Evolutionary conservation across 2,888 invertebrate species (phyloP), one percentile per base, ranked within the genome.

Genomic region (Pseudanteris insignis): DNA sequence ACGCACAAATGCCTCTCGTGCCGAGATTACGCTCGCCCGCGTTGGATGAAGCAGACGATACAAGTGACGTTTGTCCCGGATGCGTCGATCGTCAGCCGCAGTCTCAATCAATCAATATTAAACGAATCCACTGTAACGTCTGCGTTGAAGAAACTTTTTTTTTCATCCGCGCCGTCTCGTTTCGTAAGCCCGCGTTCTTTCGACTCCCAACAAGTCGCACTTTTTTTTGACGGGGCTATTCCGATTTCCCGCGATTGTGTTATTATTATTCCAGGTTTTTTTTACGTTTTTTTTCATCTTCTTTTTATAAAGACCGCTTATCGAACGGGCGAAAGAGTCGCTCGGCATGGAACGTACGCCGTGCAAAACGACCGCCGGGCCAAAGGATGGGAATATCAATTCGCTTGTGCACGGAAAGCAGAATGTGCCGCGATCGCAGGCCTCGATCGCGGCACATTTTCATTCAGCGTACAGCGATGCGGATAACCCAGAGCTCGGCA

Each of bases 351-450:
- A n/a, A 68, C 75, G 76, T 75, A 76, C 75, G 76, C 72, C 75
- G 72, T 53, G 30, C 13, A 11, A 13, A 14, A 25, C n/a, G 11
- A 54, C 47, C 21, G 46, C 12, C 26, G 29, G 14, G 1, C 18
- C 11, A 11, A 13, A n/a, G 9, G 13, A 18, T 5, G 26, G 55
- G 33, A 10, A 18, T 21, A 24, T 43, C 44, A 33, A 21, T 36
- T 72, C 57, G 68, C 63, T 62, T 60, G 74, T 66, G 67, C 44
- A 50, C 66, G 67, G 67, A 68, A 64, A 66, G 64, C 61, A 65
- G 64, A 73, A 74, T 75, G 74, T 70, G 67, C 68, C 69, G 73
- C 70, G 76, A 79, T 74, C 73, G 79, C 73, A 79, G 79, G 79
- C 79, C 79, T 79, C 79, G 72, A 73, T 78, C 74, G 26, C n/a